Evolutionary conservation across 2,113 vertebrate genomes (phyloP), one percentile per base, ranked within the genome.

Genomic region (Poeciliopsis occidentalis): DNA sequence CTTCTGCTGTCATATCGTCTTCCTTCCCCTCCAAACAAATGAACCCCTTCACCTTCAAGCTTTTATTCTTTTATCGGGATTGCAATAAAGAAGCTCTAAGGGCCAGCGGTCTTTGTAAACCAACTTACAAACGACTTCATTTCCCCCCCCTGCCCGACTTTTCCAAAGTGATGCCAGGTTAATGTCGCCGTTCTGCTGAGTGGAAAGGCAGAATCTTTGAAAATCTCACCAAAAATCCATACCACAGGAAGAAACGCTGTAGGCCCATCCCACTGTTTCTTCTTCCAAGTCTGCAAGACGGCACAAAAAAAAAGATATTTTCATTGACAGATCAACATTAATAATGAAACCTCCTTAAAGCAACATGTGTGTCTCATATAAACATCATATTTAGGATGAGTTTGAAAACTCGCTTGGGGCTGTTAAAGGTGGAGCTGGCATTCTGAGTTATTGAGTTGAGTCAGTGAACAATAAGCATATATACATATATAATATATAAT

Each of bases 281-380:
- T 60, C 61, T 79, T 61, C 62, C 15, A 32, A 71, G 30, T 60
- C 37, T 37, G 37, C 60, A 44, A 47, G 31, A 65, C 37, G 30
- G 39, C 60, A 27, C 80, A 37, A 31, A 69, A 78, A n/a, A 78
- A 39, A 80, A 70, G 71, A 85, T 79, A 73, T 65, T 82, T 70
- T 39, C 60, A 72, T 69, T 54, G 34, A 32, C 69, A 34, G 39
- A 12, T 24, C 57, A 67, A 19, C 0, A 17, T 57, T 62, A 31
- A n/a, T 1, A 61, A 27, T 66, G 64, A 71, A 82, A 78, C 10
- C 12, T 81, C 74, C 72, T 76, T 31, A 69, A 66, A 60, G 29
- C 67, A 2, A 76, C 80, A 82, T 64, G 57, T n/a, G 63, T 70
- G 57, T 63, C 41, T 80, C 60, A 60, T 60, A 30, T 77, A 69